Base-by-base conservation (phyloP, 2,797 vertebrate species). In the Squalus acanthias region DNA sequence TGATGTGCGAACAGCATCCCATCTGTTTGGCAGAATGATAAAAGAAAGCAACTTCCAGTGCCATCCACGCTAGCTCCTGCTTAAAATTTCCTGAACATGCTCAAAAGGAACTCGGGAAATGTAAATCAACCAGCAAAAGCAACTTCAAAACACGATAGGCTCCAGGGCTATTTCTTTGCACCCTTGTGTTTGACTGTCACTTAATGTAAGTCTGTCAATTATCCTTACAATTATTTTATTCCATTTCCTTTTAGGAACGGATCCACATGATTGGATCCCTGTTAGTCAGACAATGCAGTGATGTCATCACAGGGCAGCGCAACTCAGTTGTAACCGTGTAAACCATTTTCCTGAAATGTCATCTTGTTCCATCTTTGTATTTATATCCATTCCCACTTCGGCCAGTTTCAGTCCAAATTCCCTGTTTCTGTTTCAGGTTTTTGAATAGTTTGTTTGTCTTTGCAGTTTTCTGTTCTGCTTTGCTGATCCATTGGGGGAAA, bases 1-100 rank as follows among this genome's bases (percentile, higher is more conserved):
- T 95, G 94, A 95, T 74, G 69, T 95, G 70, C 10, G 94, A 95
- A 57, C 69, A 95, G 46, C 94, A 95, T 76, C 94, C 94, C 94
- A 95, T 95, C 70, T 95, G 94, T 95, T 76, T 74, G 70, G 70
- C 94, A 95, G 70, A 76, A 95, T 53, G 70, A 95, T 95, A 74
- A 95, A 95, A 72, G 94, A 33, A 95, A 76, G 50, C 70, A 6
- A 76, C 70, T 95, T 60, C 50, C 94, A 95, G 26, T 29, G 12
- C 70, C 50, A 95, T 76, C 70, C 72, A 76, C 57, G 29, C 69
- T 72, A 57, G 94, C 53, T 95, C 50, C 70, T 95, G 94, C 69
- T 39, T 74, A 95, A 74, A 95, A 95, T 57, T 29, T 74, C 69
- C 94, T 76, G 29, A 57, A 60, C 50, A 17, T 76, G 94, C 94